Evolutionary conservation across 2,888 invertebrate genomes (phyloP).

Genomic region (Lydus trimaculatus): DNA sequence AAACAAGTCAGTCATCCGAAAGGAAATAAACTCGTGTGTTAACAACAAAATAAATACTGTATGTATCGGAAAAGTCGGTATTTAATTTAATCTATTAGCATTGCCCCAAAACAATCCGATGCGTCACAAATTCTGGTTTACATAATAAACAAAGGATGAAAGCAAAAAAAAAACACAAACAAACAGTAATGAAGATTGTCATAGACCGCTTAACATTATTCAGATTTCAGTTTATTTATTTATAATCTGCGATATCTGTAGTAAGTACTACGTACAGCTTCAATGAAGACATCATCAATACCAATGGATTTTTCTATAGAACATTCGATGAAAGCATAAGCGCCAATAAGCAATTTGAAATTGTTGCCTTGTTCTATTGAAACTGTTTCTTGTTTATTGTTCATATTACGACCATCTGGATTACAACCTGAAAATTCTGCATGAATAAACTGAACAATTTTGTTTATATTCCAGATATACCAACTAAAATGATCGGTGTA

Average conservation of each 20-base stretch:
- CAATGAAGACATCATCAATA: conserved; percentile 45
- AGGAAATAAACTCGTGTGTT: too few relatives aligned
- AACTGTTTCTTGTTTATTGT: conserved; percentile 20
- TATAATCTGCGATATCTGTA: not conserved
- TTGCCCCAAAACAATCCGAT: too few relatives aligned
- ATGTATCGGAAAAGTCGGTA: too few relatives aligned
- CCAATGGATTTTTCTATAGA: conserved; percentile 41
- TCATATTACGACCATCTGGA: conserved; percentile 29
- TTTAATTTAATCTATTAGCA: too few relatives aligned
- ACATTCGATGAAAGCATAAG: conserved; percentile 45
- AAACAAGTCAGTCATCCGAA: too few relatives aligned
- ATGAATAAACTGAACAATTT: not conserved
- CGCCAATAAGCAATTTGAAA: conserved; percentile 42
- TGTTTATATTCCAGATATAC: conserved; percentile 21
- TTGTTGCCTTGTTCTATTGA: conserved; percentile 41
- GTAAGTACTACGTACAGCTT: conserved; percentile 42
- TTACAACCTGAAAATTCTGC: conserved; percentile 38
- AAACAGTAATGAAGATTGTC: too few relatives aligned
- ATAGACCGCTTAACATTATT: too few relatives aligned
- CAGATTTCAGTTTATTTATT: not conserved
- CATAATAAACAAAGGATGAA: too few relatives aligned
- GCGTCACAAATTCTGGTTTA: too few relatives aligned
- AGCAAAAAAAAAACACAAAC: too few relatives aligned
- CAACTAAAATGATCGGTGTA: conserved; percentile 41
- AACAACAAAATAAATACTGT: too few relatives aligned